phyloP scores from a whole-genome alignment of 2,113 vertebrate genomes.

The Amia ocellicauda region DNA sequence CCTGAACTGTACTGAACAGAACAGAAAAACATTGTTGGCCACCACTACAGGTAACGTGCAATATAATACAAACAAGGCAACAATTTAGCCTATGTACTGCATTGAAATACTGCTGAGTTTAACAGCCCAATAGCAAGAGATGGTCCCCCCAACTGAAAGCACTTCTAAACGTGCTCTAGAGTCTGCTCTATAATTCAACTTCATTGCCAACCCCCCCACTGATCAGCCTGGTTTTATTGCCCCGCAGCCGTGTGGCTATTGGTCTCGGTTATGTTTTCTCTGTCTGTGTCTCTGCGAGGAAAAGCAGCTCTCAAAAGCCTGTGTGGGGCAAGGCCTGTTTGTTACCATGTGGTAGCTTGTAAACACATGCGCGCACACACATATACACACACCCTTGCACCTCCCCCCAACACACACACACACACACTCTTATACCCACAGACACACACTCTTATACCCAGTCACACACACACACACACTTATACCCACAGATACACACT shows the following conservation, averaged over 20 bases:
- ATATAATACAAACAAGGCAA: too few species aligned
- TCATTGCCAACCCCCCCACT: slow-evolving; percentile 9
- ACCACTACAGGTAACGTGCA: too few species aligned
- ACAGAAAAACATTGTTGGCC: too few species aligned
- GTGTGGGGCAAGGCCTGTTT: slow-evolving; percentile 35
- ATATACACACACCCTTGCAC: slow-evolving; percentile 6
- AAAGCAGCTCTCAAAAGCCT: slow-evolving; percentile 47
- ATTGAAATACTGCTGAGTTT: too few species aligned
- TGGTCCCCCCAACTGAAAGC: too few species aligned
- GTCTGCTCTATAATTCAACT: slow-evolving; percentile 15
- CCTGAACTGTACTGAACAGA: too few species aligned
- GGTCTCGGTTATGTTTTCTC: too few species aligned
- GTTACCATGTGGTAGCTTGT: neutral
- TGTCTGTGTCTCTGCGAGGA: too few species aligned
- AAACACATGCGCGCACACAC: neutral
- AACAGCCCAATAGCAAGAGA: too few species aligned
- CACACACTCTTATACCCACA: neutral
- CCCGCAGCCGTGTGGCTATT: too few species aligned
- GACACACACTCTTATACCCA: neutral
- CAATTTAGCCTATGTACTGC: too few species aligned
- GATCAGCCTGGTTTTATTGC: slow-evolving; percentile 24
- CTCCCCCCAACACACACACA: neutral
- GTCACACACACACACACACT: neutral
- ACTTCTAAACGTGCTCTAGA: too few species aligned
- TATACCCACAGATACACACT: neutral